Conservation (phyloP, 1,140 invertebrate species). For the Ips typographus region DNA sequence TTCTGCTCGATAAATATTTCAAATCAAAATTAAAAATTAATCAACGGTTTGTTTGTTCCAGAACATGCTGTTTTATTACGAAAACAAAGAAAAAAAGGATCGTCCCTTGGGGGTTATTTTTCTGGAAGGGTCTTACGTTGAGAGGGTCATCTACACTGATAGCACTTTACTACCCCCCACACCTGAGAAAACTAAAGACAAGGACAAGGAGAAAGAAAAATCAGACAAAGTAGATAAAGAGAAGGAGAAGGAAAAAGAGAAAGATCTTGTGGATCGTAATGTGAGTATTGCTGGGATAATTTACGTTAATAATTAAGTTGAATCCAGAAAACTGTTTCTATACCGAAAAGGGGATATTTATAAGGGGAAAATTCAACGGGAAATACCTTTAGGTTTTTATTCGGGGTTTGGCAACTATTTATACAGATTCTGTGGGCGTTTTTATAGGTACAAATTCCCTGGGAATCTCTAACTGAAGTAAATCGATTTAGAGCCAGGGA, state of each 20-base stretch:
- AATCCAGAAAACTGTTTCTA: neutral
- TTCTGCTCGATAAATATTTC: no score
- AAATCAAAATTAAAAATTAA: no score
- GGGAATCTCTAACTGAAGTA: no score
- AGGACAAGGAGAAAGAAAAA: slow-evolving; percentile 18
- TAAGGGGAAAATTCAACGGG: no score
- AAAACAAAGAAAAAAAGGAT: slow-evolving; percentile 69
- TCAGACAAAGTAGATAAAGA: slow-evolving; percentile 17
- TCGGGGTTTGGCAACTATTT: no score
- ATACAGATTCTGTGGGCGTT: no score
- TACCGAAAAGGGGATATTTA: no score
- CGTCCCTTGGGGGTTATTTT: slow-evolving; percentile 82
- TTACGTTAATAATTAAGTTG: neutral
- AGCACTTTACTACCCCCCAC: slow-evolving; percentile 67
- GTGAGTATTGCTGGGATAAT: slow-evolving; percentile 9
- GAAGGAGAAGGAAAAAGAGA: slow-evolving; percentile 2
- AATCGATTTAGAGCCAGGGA: no score
- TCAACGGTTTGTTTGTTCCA: slow-evolving; percentile 43
- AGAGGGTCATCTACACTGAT: slow-evolving; percentile 23
- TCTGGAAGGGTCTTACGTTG: slow-evolving; percentile 86
- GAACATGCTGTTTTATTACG: slow-evolving; percentile 92
- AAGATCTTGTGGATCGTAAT: slow-evolving; percentile 17
- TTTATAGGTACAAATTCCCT: no score
- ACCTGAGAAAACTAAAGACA: slow-evolving; percentile 45
- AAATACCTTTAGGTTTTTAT: no score